These are phyloP conservation scores for Lepisosteus oculatus DNA, from an alignment of 2,113 vertebrate genomes.

Conservation along the genomic window DNA sequence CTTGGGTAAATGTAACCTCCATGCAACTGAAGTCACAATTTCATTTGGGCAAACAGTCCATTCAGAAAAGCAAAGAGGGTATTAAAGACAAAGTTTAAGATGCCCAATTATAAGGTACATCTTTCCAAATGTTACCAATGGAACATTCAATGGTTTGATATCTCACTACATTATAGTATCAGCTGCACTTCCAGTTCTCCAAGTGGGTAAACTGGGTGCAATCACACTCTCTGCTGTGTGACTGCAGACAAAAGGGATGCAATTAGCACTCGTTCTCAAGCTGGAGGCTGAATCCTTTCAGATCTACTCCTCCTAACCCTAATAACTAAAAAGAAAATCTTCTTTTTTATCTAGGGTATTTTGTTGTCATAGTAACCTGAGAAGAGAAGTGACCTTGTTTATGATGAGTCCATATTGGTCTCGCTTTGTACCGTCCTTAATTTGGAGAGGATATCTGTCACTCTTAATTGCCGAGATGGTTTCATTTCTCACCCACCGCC, in stretches of 20 bases:
- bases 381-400: neutral
- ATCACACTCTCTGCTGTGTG: too few relatives aligned
- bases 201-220: too few relatives aligned
- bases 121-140: too few relatives aligned
- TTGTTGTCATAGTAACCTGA: constrained; percentile 18
- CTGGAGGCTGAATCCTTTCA: neutral
- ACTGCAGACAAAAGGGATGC: constrained; percentile 26
- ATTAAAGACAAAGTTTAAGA: too few relatives aligned
- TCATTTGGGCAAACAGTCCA: too few relatives aligned
- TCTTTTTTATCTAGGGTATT: neutral
- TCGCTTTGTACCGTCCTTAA: neutral
- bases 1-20: too few relatives aligned
- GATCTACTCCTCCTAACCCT: neutral
- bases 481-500: neutral
- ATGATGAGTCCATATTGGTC: neutral
- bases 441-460: constrained; percentile 4
- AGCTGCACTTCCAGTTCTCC: too few relatives aligned
- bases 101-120: too few relatives aligned
- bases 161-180: too few relatives aligned
- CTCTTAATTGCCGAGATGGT: constrained; percentile 16
- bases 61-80: too few relatives aligned
- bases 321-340: neutral
- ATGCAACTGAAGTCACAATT: too few relatives aligned
- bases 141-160: too few relatives aligned
- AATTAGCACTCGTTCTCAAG: constrained; percentile 29